Percentiles rank a stretch among this genome's conserved stretches.
Evolutionary conservation across 2,888 invertebrate species (phyloP).

Genomic region (Eutolmus rufibarbis): DNA sequence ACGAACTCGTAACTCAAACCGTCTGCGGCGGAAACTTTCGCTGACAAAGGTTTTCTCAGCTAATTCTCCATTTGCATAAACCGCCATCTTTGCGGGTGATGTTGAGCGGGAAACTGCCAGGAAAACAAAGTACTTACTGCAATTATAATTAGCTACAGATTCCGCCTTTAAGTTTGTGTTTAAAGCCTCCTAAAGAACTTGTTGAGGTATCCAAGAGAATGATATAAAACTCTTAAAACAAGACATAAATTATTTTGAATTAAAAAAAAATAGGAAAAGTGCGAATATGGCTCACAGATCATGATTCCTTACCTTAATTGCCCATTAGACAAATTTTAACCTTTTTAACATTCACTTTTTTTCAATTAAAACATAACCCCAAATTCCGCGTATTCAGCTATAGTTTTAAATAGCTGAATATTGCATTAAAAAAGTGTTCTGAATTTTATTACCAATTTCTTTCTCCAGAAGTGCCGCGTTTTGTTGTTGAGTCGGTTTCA

Average conservation of each 20-base stretch:
- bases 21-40: background rate
- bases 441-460: background rate
- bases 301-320: too few relatives aligned
- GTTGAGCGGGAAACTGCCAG: background rate
- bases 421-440: background rate
- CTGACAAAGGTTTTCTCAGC: background rate
- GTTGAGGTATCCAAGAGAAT: background rate
- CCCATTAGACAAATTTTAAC: too few relatives aligned
- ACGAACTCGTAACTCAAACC: background rate
- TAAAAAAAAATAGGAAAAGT: too few relatives aligned
- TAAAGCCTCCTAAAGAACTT: background rate
- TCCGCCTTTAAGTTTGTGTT: background rate
- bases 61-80: background rate
- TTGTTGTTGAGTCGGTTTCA: background rate
- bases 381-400: background rate
- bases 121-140: background rate
- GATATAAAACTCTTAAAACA: background rate
- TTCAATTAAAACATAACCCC: too few relatives aligned
- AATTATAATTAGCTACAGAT: background rate
- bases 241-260: background rate
- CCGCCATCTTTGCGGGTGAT: background rate
- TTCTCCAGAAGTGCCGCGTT: background rate
- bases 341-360: too few relatives aligned
- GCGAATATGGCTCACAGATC: too few relatives aligned
- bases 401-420: background rate